Evolutionary conservation across 64 coral and sea anemone genomes (phyloP), one percentile per base, ranked within the genome.

Genomic region (Pachyseris speciosa): DNA sequence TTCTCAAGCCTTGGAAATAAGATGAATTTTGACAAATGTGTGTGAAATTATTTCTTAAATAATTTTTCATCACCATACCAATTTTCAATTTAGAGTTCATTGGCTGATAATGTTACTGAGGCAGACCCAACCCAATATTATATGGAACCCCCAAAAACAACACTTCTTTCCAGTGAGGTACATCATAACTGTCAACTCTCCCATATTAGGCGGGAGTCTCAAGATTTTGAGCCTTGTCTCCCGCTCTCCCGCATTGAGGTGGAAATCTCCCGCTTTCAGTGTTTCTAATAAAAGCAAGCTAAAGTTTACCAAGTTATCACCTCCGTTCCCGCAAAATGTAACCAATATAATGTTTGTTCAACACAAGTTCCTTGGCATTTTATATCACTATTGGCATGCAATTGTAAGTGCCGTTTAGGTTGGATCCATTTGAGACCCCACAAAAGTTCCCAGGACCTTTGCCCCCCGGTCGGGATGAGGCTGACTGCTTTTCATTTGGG

Each of bases 311-410:
- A 48, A 48, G 45, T 48, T 48, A 48, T 48, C 45, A 48, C 45
- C 45, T 48, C 45, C 45, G 45, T 48, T 48, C 45, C 64, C 31
- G 64, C 64, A 67, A 67, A 67, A 67, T 67, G 64, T 67, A 67
- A 67, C 64, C 64, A 67, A 67, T 67, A 0, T 67, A 67, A 67
- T 67, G 64, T 67, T 67, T 67, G 64, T 67, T 67, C 64, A 67
- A 37, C 64, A 67, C 64, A 67, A 67, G 64, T 67, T 67, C 64
- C 64, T 67, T 67, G 64, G 64, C 64, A 67, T 67, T 67, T 67
- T 67, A 0, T 37, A 67, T 67, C 64, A 28, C 64, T 67, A 67
- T 67, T 67, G 64, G 64, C 64, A 29, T 67, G 64, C 64, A 67
- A 67, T 67, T 67, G 64, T 67, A 67, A 67, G 64, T 67, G 24